phyloP scores from a whole-genome alignment of 2,113 vertebrate genomes.

The Tachuris rubrigastra region DNA sequence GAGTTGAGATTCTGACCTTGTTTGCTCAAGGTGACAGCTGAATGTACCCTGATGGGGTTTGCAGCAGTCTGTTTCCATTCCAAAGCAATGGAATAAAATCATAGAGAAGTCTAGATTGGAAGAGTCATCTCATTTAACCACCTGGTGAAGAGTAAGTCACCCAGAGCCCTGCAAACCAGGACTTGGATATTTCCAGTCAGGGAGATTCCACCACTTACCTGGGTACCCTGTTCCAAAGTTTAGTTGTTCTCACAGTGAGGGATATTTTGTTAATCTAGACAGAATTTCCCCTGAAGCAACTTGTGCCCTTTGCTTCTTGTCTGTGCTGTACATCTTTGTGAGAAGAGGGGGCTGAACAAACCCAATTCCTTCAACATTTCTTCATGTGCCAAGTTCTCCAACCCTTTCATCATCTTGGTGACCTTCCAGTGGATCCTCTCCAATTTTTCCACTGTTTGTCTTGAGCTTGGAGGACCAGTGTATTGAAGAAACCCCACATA shows the following conservation, averaged over 20 bases:
- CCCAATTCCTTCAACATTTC: not conserved
- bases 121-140: not conserved
- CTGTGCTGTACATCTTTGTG: not conserved
- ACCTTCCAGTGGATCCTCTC: not conserved
- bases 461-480: not conserved
- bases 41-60: not conserved
- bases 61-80: not conserved
- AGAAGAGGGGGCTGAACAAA: not conserved
- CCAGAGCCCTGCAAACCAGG: not conserved
- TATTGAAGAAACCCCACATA: not conserved
- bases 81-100: not conserved
- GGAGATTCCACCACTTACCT: not conserved
- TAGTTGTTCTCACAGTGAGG: not conserved
- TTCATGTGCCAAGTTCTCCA: not conserved
- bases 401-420: not conserved
- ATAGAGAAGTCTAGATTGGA: not conserved
- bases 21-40: not conserved
- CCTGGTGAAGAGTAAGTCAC: not conserved
- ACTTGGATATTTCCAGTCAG: not conserved
- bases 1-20: not conserved
- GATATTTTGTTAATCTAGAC: not conserved
- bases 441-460: not conserved
- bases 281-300: not conserved
- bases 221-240: not conserved
- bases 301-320: not conserved